Conservation (phyloP, 2,113 vertebrate species). For the Kryptolebias marmoratus region DNA sequence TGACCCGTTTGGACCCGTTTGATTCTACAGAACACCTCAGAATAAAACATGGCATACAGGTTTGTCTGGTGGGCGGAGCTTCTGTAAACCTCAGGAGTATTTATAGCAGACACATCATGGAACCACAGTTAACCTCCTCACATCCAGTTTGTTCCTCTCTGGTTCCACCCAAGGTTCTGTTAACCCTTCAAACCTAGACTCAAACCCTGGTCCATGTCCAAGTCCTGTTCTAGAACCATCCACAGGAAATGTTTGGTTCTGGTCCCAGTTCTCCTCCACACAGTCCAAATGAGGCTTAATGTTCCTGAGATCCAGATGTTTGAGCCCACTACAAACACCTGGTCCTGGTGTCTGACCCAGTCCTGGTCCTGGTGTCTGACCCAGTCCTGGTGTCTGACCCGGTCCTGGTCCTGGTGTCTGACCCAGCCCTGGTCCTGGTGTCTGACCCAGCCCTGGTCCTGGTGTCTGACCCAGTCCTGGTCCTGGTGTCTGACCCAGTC, state of each 20-base stretch:
- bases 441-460: too few relatives aligned
- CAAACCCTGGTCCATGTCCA: background rate
- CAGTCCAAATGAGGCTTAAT: background rate
- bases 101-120: conserved; percentile 29
- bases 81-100: conserved; percentile 48
- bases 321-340: background rate
- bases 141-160: background rate
- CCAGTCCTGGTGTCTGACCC: too few relatives aligned
- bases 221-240: background rate
- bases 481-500: too few relatives aligned
- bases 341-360: background rate
- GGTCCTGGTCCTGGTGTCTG: too few relatives aligned
- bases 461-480: too few relatives aligned
- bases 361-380: background rate
- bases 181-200: background rate
- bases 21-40: too few relatives aligned
- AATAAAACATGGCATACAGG: background rate
- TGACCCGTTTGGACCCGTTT: background rate
- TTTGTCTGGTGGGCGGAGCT: conserved; percentile 36
- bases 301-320: background rate
- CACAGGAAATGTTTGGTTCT: background rate
- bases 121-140: background rate
- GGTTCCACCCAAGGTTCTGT: background rate
- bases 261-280: background rate
- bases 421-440: too few relatives aligned